These are phyloP conservation scores for Etheostoma perlongum DNA, from an alignment of 2,797 vertebrate genomes.

Conservation along the genomic window DNA sequence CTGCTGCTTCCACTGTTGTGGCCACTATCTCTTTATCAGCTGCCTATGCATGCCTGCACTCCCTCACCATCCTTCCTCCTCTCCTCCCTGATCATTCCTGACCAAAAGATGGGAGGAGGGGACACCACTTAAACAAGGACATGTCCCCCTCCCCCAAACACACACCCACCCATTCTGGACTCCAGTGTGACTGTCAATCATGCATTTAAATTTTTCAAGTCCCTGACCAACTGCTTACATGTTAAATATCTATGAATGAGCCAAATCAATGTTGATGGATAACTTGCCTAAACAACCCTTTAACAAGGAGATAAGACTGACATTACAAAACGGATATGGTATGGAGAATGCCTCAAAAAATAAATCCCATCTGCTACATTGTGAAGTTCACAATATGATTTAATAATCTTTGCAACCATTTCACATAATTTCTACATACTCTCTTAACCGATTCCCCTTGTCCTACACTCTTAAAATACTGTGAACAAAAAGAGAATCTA, in stretches of 20 bases:
- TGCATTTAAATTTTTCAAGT: conserved; percentile 45
- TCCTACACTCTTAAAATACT: not conserved
- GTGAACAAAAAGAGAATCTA: not conserved
- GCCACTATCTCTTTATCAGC: conserved; percentile 79
- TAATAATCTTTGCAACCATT: not conserved
- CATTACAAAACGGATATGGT: not conserved
- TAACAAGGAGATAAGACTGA: not conserved
- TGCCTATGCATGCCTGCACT: conserved; percentile 78
- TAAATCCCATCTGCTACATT: not conserved
- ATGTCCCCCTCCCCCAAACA: conserved; percentile 27
- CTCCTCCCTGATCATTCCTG: conserved; percentile 59
- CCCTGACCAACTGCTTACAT: not conserved
- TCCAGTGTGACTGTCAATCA: not conserved
- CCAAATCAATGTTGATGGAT: not conserved
- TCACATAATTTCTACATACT: not conserved
- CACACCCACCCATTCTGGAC: conserved; percentile 6
- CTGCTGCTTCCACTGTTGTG: conserved; percentile 74
- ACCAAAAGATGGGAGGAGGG: conserved; percentile 65
- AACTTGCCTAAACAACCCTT: not conserved
- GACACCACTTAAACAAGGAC: conserved; percentile 34
- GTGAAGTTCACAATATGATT: not conserved
- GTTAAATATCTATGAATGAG: not conserved
- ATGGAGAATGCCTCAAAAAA: not conserved
- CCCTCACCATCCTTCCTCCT: conserved; percentile 63
- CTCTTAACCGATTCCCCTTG: not conserved